These are phyloP conservation scores for Macrophya annulata DNA, from an alignment of 2,888 invertebrate species.

Conservation along the genomic window DNA sequence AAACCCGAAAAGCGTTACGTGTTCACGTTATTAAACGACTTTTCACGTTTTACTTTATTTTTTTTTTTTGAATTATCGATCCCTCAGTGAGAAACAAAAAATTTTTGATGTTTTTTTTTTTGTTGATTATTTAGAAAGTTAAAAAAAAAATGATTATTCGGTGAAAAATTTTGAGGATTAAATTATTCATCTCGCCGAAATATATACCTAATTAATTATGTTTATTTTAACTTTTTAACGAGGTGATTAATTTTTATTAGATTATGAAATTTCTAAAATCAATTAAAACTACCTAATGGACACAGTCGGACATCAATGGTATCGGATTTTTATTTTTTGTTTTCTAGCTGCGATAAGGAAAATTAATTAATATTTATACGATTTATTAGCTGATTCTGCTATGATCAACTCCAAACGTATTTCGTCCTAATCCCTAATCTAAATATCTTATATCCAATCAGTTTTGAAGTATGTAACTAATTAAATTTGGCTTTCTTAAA, in stretches of 20 bases:
- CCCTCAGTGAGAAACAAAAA: too few species aligned
- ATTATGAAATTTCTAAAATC: background rate
- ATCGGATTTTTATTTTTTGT: background rate
- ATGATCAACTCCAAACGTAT: background rate
- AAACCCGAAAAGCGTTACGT: background rate
- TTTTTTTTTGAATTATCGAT: background rate
- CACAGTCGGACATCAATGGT: background rate
- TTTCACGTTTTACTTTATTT: background rate
- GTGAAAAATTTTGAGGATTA: background rate
- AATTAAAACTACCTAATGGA: background rate
- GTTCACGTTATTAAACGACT: background rate
- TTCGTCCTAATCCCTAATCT: background rate
- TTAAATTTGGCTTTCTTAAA: too few species aligned
- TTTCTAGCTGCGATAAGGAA: background rate
- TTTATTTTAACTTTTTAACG: background rate
- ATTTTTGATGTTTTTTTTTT: background rate
- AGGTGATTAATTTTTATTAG: background rate
- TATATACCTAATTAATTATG: background rate
- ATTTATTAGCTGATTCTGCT: background rate
- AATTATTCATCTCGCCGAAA: background rate
- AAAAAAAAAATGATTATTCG: background rate
- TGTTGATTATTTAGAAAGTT: background rate
- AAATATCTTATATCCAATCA: background rate
- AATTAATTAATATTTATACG: background rate
- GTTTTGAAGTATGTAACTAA: background rate